phyloP scores from a whole-genome alignment of 2,888 invertebrate genomes.

The Cataglyphis altisquamis region DNA sequence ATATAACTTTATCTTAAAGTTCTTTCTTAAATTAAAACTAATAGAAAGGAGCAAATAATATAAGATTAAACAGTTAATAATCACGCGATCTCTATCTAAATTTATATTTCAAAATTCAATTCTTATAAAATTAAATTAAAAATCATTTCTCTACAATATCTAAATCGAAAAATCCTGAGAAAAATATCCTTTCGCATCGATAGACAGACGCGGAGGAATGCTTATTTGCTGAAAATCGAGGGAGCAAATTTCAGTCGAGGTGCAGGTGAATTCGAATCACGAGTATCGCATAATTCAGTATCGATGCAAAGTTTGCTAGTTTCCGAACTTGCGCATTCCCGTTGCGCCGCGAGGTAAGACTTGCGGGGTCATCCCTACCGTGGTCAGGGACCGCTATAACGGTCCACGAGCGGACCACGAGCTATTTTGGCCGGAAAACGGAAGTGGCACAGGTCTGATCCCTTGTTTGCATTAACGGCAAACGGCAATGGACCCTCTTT shows the following conservation, averaged over 20 bases:
- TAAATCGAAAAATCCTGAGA: not conserved
- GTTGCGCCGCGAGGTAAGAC: constrained; percentile 1
- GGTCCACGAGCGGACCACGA: constrained; percentile 7
- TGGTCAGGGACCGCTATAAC: not conserved
- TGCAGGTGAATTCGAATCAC: constrained; percentile 64
- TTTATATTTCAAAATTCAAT: not conserved
- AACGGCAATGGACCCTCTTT: constrained; percentile 34
- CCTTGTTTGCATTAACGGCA: constrained; percentile 73
- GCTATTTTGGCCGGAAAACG: constrained; percentile 64
- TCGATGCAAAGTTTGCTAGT: constrained; percentile 56
- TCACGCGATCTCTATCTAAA: not conserved
- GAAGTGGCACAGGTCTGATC: constrained; percentile 70
- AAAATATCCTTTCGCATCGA: not conserved
- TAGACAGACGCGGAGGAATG: not conserved
- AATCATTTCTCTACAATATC: not conserved
- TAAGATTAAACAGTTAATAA: not conserved
- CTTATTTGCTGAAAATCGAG: constrained; percentile 9
- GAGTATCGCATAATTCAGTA: constrained; percentile 68
- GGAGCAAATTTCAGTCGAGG: constrained; percentile 1
- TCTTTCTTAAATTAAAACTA: not conserved
- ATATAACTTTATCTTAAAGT: not conserved
- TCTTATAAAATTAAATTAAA: not conserved
- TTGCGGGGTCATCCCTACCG: constrained; percentile 24
- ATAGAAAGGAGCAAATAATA: not conserved
- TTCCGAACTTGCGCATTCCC: constrained; percentile 22